Evolutionary conservation across 2,888 invertebrate genomes (phyloP).

Genomic region (Cetonia aurata): DNA sequence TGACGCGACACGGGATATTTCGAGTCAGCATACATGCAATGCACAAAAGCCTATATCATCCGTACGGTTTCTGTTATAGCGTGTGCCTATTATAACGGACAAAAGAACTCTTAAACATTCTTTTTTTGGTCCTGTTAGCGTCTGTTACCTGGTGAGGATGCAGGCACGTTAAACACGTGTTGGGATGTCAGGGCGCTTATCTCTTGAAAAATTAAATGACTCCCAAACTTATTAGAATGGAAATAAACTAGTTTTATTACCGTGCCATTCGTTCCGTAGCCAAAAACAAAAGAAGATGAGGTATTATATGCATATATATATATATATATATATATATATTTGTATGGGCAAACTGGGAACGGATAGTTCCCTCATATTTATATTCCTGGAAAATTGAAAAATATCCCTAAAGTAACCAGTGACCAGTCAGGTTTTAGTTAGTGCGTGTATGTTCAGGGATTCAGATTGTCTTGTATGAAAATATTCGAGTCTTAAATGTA

Average conservation of each 20-base stretch:
- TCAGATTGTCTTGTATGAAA: constrained; percentile 50
- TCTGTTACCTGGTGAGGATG: constrained; percentile 19
- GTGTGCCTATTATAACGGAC: constrained; percentile 13
- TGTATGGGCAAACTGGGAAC: background rate
- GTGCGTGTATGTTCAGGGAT: constrained; percentile 40
- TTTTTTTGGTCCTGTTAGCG: constrained; percentile 12
- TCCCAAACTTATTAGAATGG: constrained; percentile 12
- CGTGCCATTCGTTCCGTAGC: background rate
- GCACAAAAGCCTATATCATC: background rate
- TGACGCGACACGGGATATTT: too few relatives aligned
- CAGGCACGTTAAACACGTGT: constrained; percentile 25
- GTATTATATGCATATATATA: too few relatives aligned
- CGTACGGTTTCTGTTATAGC: constrained; percentile 8
- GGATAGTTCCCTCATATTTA: constrained; percentile 11
- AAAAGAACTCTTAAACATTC: background rate
- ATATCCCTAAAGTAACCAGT: constrained; percentile 27
- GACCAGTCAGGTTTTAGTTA: too few relatives aligned
- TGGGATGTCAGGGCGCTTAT: constrained; percentile 10
- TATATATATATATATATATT: too few relatives aligned
- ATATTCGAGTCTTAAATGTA: constrained; percentile 61
- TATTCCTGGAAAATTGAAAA: constrained; percentile 35
- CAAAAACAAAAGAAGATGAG: background rate
- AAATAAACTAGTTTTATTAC: constrained; percentile 6
- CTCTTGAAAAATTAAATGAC: constrained; percentile 21
- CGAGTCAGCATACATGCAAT: background rate